phyloP scores from a whole-genome alignment of 35 echinoderm and acorn worm species.

The Apostichopus japonicus region DNA sequence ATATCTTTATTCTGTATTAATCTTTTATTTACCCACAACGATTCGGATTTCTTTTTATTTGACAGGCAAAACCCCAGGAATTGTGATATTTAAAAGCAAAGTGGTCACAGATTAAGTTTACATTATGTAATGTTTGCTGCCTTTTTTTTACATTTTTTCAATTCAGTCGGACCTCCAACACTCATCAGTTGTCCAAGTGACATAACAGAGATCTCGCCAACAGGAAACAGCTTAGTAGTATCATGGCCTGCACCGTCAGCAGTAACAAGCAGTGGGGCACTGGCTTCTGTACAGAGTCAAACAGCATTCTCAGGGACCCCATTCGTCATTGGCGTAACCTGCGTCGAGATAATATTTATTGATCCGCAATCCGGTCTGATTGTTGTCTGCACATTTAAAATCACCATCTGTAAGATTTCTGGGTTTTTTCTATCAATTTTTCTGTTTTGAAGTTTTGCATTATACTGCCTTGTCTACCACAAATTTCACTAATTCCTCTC shows the following conservation, averaged over 20 bases:
- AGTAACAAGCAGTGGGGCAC: background rate
- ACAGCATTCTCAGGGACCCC: background rate
- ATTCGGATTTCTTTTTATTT: too few relatives aligned
- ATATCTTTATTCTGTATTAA: too few relatives aligned
- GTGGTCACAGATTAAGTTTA: too few relatives aligned
- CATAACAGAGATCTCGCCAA: conserved; percentile 19
- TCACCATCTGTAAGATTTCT: conserved; percentile 18
- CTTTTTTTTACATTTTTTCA: too few relatives aligned
- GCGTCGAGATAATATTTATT: conserved; percentile 38
- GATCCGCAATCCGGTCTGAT: conserved; percentile 24
- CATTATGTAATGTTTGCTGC: too few relatives aligned
- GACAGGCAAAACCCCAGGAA: too few relatives aligned
- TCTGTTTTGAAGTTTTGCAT: too few relatives aligned
- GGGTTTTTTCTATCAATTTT: too few relatives aligned
- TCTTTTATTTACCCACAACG: too few relatives aligned
- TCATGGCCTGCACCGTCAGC: conserved; percentile 1
- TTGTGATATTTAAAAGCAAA: too few relatives aligned
- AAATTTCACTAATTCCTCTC: too few relatives aligned
- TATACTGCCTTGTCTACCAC: too few relatives aligned
- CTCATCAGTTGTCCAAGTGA: conserved; percentile 14
- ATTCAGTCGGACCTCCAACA: conserved; percentile 33
- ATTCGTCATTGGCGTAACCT: conserved; percentile 4
- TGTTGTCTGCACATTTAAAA: conserved; percentile 10
- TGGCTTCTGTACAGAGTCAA: background rate
- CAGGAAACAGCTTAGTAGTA: background rate